A percentile compares a stretch with the other conserved stretches of the same genome.
Evolutionary conservation across 2,888 invertebrate genomes (phyloP).

Genomic region (Epirrita christyi): DNA sequence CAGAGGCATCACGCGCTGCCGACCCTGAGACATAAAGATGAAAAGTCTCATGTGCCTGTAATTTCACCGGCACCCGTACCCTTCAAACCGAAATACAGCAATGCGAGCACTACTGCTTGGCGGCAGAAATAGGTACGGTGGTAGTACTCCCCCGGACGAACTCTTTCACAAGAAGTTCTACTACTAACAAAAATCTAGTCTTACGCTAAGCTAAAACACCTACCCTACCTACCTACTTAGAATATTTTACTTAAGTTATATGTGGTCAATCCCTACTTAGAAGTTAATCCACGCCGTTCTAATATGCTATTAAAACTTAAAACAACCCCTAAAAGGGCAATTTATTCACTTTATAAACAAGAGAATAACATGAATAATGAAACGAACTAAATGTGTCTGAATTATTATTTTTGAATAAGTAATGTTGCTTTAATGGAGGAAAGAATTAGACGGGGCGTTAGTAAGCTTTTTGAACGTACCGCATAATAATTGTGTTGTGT

Average conservation of each 20-base stretch:
- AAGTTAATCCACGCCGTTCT: constrained; percentile 18
- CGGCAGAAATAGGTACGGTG: too few species aligned
- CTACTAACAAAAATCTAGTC: too few species aligned
- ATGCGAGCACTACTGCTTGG: too few species aligned
- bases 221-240: too few species aligned
- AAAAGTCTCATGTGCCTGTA: too few species aligned
- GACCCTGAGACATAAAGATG: too few species aligned
- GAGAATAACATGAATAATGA: constrained; percentile 48
- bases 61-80: too few species aligned
- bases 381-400: constrained; percentile 44
- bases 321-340: constrained; percentile 33
- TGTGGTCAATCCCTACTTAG: constrained; percentile 18
- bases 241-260: not conserved
- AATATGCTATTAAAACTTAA: constrained; percentile 32
- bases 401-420: constrained; percentile 45
- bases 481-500: not conserved
- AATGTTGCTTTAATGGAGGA: constrained; percentile 33
- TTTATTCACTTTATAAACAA: constrained; percentile 41
- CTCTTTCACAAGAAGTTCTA: too few species aligned
- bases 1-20: too few species aligned
- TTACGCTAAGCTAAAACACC: not conserved
- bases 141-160: too few species aligned
- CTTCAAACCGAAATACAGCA: too few species aligned
- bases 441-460: constrained; percentile 21
- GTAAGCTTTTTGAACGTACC: constrained; percentile 15